Conservation (phyloP, 2,797 vertebrate genomes). For the Syndactyla subalaris region DNA sequence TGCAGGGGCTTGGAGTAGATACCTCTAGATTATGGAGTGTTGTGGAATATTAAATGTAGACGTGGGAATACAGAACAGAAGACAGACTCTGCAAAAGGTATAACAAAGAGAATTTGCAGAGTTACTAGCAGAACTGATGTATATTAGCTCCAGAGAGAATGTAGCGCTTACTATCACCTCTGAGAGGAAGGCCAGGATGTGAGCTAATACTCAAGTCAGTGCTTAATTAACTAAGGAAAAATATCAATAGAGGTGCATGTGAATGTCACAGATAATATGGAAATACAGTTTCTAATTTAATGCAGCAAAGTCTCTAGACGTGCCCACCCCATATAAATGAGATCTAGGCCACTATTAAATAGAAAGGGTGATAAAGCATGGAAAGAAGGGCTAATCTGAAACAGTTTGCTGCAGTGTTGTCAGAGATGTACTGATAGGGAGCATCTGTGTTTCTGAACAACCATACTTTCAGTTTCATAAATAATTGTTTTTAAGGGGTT, state of each 20-base stretch:
- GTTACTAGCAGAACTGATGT: constrained; percentile 12
- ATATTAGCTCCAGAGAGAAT: constrained; percentile 1
- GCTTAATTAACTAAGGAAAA: constrained; percentile 71
- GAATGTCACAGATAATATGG: constrained; percentile 71
- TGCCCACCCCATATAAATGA: constrained; percentile 54
- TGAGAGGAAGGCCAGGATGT: constrained; percentile 47
- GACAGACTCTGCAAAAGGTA: background rate
- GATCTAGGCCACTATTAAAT: constrained; percentile 60
- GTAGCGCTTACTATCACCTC: constrained; percentile 19
- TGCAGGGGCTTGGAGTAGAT: background rate
- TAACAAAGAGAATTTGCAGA: background rate
- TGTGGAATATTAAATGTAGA: constrained; percentile 12
- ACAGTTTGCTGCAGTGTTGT: background rate
- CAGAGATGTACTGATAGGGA: background rate
- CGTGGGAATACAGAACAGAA: background rate
- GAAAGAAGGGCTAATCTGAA: constrained; percentile 18
- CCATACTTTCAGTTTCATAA: background rate
- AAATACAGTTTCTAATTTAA: constrained; percentile 69
- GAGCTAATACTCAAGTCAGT: constrained; percentile 52
- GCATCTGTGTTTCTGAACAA: background rate
- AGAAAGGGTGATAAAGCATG: constrained; percentile 18
- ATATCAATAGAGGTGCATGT: constrained; percentile 66
- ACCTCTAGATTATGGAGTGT: background rate
- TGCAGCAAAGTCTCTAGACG: constrained; percentile 44
- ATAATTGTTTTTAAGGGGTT: background rate